Percentiles rank a stretch among this genome's conserved stretches.
Evolutionary conservation across 2,797 vertebrate genomes (phyloP).

Genomic region (Synaphobranchus kaupii): DNA sequence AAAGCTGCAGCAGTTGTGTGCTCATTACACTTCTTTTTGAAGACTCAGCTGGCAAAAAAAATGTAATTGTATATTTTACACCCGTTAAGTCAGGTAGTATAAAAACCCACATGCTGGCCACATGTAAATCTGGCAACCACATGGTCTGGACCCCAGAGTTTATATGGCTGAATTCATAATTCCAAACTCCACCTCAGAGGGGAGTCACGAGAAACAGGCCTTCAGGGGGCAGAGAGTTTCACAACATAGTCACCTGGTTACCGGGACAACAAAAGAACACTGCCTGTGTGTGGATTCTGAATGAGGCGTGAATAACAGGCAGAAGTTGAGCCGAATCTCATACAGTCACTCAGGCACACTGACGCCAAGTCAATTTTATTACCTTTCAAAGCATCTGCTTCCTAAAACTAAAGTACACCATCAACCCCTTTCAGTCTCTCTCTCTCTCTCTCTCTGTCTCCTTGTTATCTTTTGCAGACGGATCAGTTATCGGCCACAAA

Average conservation of each 20-base stretch:
- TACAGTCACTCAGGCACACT: not conserved
- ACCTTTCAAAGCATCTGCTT: too few species aligned
- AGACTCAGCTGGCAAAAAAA: not conserved
- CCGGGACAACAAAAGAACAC: too few species aligned
- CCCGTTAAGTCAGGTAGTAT: not conserved
- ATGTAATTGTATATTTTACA: not conserved
- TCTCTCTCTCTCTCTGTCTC: not conserved
- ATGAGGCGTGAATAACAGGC: too few species aligned
- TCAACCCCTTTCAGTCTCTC: too few species aligned
- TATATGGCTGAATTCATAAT: not conserved
- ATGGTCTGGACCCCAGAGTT: not conserved
- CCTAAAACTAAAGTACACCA: too few species aligned
- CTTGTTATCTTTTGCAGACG: not conserved
- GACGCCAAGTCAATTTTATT: not conserved
- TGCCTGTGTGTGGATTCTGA: too few species aligned
- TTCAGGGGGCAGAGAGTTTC: not conserved
- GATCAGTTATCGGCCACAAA: constrained; percentile 23
- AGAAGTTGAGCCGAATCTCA: too few species aligned
- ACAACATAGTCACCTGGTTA: too few species aligned
- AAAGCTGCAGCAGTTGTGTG: not conserved
- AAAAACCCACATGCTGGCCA: not conserved
- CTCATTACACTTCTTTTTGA: not conserved
- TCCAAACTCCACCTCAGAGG: not conserved
- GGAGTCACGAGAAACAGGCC: not conserved
- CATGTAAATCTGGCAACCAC: not conserved